Evolutionary conservation across 2,113 vertebrate genomes (phyloP).

Genomic region (Perca flavescens): DNA sequence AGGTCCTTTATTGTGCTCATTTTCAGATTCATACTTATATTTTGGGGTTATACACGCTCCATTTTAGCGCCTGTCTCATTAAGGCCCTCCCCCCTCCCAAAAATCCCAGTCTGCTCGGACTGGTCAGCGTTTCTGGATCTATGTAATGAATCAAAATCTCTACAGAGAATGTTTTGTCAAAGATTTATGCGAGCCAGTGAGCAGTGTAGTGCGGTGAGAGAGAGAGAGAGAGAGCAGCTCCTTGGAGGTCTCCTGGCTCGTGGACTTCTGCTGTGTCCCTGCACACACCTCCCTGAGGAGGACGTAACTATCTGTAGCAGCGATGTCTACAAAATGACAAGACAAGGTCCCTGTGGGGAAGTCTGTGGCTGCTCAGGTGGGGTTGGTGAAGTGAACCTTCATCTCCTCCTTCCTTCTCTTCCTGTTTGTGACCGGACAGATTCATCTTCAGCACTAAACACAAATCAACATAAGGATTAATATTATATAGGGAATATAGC

Average conservation of each 20-base stretch:
- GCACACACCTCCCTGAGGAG: not conserved
- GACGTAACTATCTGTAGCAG: not conserved
- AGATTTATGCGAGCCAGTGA: not conserved
- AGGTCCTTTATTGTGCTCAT: too few relatives aligned
- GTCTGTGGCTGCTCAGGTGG: not conserved
- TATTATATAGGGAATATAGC: not conserved
- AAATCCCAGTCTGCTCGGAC: too few relatives aligned
- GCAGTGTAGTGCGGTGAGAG: not conserved
- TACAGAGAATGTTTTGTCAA: too few relatives aligned
- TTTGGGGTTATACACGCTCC: too few relatives aligned
- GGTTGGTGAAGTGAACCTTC: not conserved
- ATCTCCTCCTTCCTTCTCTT: not conserved
- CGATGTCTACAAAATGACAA: not conserved
- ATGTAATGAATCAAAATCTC: too few relatives aligned
- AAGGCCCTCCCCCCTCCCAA: too few relatives aligned
- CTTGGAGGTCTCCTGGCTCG: not conserved
- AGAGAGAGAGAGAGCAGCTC: slow-evolving; percentile 1
- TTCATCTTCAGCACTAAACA: slow-evolving; percentile 4
- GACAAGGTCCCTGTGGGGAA: not conserved
- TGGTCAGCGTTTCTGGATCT: too few relatives aligned
- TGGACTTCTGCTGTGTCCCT: not conserved
- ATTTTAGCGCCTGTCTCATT: too few relatives aligned
- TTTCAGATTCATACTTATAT: too few relatives aligned
- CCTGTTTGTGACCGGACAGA: not conserved
- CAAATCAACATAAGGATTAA: not conserved